Conservation (phyloP, 2,797 vertebrate genomes). For the Malacoraja senta region DNA sequence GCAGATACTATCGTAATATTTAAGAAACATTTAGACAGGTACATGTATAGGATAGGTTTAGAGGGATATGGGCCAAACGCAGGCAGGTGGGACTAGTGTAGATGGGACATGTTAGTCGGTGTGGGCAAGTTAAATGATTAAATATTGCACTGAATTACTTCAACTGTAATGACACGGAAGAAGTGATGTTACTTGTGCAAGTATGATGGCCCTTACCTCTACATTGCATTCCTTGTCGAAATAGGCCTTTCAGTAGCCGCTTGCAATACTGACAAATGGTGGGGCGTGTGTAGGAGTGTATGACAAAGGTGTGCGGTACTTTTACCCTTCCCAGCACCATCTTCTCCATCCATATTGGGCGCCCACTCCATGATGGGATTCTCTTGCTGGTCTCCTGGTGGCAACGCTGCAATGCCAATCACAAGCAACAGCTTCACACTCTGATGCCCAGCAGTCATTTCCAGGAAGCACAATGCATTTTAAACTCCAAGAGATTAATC, state of each 20-base stretch:
- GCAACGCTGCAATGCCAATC: conserved; percentile 61
- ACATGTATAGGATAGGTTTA: too few species aligned
- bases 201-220: conserved; percentile 65
- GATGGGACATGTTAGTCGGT: too few species aligned
- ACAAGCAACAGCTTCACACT: conserved; percentile 27
- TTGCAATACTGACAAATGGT: conserved; percentile 97
- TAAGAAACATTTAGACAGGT: too few species aligned
- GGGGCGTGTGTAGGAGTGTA: conserved; percentile 88
- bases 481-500: not conserved
- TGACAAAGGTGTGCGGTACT: conserved; percentile 91
- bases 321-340: conserved; percentile 93
- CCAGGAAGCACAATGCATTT: not conserved
- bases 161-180: not conserved
- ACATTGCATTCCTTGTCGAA: conserved; percentile 96
- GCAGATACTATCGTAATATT: too few species aligned
- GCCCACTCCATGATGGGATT: conserved; percentile 90
- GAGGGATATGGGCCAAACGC: too few species aligned
- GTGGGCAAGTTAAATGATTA: not conserved
- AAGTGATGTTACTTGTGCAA: not conserved
- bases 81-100: too few species aligned
- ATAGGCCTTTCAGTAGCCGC: conserved; percentile 86
- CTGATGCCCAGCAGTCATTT: not conserved
- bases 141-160: not conserved
- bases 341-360: conserved; percentile 98
- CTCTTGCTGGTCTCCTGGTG: conserved; percentile 89